phyloP scores from a whole-genome alignment of 2,113 vertebrate species.

The Dipodomys ordii region DNA sequence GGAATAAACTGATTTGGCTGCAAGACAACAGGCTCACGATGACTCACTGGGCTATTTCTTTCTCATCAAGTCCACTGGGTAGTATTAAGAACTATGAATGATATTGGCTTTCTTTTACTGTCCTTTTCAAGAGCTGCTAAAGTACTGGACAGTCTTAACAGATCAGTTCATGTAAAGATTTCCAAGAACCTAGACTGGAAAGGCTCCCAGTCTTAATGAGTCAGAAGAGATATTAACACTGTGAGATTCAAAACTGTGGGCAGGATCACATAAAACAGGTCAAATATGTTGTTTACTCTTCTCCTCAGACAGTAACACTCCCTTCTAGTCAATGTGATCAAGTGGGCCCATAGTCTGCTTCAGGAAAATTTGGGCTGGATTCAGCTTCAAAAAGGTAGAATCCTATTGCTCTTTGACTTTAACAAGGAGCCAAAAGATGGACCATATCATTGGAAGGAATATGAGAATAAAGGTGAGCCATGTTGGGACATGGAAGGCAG shows the following conservation, averaged over 20 bases:
- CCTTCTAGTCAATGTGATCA: slow-evolving; percentile 20
- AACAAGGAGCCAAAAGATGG: not conserved
- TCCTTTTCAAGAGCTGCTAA: slow-evolving; percentile 62
- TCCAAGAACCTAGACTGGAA: slow-evolving; percentile 55
- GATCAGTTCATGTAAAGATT: slow-evolving; percentile 53
- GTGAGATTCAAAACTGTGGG: not conserved
- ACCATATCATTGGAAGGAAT: not conserved
- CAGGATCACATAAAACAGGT: not conserved
- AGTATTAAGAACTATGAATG: slow-evolving; percentile 69
- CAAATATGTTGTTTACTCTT: slow-evolving; percentile 37
- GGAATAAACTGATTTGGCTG: slow-evolving; percentile 78
- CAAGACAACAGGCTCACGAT: slow-evolving; percentile 65
- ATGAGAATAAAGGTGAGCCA: not conserved
- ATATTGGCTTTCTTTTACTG: slow-evolving; percentile 61
- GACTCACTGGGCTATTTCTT: slow-evolving; percentile 76
- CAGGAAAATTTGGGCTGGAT: slow-evolving; percentile 24
- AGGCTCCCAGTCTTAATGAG: not conserved
- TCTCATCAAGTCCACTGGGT: slow-evolving; percentile 74
- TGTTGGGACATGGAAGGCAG: not conserved
- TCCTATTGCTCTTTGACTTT: slow-evolving; percentile 25
- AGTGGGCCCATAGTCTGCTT: not conserved
- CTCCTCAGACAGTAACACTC: not conserved
- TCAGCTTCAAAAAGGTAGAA: slow-evolving; percentile 14
- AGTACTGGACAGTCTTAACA: slow-evolving; percentile 17
- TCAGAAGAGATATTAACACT: slow-evolving; percentile 14